A percentile compares a stretch with the other conserved stretches of the same genome.
Evolutionary conservation across 2,113 vertebrate genomes (phyloP).

Genomic region (Sisor rabdophorus): DNA sequence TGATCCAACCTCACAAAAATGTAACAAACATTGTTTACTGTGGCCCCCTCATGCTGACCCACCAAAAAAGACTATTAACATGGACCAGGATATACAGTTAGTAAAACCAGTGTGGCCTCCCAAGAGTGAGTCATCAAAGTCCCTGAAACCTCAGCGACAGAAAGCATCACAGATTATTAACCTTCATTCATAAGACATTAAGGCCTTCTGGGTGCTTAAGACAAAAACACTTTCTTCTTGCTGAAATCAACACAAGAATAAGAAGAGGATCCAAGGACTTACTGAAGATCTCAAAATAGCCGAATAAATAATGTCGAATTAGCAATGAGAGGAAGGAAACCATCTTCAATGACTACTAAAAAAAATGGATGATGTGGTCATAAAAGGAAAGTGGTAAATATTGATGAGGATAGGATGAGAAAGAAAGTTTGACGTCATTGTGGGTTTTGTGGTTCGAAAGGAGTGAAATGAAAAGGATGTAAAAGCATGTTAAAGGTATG

Average conservation of each 20-base stretch:
- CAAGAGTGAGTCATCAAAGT: conserved; percentile 59
- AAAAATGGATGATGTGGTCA: conserved; percentile 33
- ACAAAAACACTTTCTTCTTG: conserved; percentile 28
- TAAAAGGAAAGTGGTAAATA: conserved; percentile 16
- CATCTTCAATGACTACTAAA: conserved; percentile 15
- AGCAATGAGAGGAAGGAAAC: not conserved
- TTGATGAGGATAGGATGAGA: conserved; percentile 25
- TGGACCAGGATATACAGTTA: conserved; percentile 78
- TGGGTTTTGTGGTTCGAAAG: conserved; percentile 42
- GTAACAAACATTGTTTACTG: conserved; percentile 80
- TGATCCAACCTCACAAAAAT: conserved; percentile 59
- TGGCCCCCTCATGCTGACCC: conserved; percentile 82
- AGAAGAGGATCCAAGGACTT: conserved; percentile 37
- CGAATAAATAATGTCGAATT: not conserved
- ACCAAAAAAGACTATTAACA: conserved; percentile 71
- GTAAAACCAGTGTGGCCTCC: conserved; percentile 88
- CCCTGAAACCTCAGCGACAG: conserved; percentile 61
- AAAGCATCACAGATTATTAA: conserved; percentile 50
- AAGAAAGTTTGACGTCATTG: conserved; percentile 34
- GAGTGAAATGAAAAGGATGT: conserved; percentile 19
- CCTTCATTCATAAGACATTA: conserved; percentile 34
- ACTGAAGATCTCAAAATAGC: conserved; percentile 25
- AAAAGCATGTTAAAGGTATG: not conserved
- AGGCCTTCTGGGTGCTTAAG: conserved; percentile 42
- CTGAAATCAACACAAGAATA: not conserved